phyloP scores from a whole-genome alignment of 2,797 vertebrate species.

The Protonibea diacanthus region DNA sequence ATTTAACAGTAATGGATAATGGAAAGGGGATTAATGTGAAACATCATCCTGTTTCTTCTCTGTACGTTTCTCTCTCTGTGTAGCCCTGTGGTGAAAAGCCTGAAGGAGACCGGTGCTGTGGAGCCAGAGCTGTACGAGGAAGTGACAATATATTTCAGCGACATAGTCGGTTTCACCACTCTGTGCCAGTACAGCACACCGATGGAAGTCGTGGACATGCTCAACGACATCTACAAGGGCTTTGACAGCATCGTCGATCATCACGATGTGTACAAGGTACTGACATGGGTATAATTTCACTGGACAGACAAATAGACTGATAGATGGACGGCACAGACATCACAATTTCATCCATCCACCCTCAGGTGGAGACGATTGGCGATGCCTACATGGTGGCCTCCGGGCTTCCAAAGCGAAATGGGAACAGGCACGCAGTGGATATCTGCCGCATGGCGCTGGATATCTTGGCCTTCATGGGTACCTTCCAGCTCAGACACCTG shows the following conservation, averaged over 20 bases:
- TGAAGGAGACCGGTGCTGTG: constrained; percentile 94
- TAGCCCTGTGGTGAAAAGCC: constrained; percentile 94
- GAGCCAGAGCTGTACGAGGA: constrained; percentile 96
- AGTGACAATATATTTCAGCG: constrained; percentile 98
- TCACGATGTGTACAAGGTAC: constrained; percentile 98
- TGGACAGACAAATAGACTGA: fast-evolving
- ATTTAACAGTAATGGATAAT: not conserved
- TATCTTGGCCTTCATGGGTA: constrained; percentile 94
- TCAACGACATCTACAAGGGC: constrained; percentile 96
- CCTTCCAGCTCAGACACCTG: constrained; percentile 93
- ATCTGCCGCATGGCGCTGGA: constrained; percentile 97
- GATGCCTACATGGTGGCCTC: constrained; percentile 98
- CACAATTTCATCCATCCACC: not conserved
- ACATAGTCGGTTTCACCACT: constrained; percentile 98
- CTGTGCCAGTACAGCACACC: constrained; percentile 98
- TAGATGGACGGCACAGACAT: fast-evolving
- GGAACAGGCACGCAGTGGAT: constrained; percentile 93
- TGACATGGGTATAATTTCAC: fast-evolving
- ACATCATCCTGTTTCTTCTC: not conserved
- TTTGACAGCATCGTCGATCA: constrained; percentile 96
- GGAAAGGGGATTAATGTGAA: not conserved
- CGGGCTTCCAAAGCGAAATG: constrained; percentile 93
- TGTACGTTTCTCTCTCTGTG: constrained; percentile 22
- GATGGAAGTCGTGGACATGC: constrained; percentile 99
- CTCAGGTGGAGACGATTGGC: constrained; percentile 97